phyloP scores from a whole-genome alignment of 2,888 invertebrate genomes.

The Troides helena region DNA sequence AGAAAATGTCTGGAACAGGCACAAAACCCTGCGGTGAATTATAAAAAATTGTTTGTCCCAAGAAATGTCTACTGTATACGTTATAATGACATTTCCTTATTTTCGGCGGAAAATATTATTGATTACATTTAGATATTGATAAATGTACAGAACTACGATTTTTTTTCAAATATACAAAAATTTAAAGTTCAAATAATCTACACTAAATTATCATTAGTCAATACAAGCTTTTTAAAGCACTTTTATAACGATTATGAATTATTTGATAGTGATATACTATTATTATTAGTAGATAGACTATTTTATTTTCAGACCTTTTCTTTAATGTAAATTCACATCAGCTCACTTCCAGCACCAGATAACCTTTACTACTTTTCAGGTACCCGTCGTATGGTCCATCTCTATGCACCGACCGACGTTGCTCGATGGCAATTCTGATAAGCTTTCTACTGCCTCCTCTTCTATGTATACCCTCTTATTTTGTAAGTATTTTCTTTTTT shows the following conservation, averaged over 20 bases:
- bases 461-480: constrained; percentile 91
- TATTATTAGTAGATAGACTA: too few relatives aligned
- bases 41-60: background rate
- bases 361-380: constrained; percentile 27
- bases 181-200: background rate
- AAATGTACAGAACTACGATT: background rate
- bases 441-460: constrained; percentile 89
- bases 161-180: background rate
- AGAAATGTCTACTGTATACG: background rate
- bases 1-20: constrained; percentile 8
- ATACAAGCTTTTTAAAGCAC: too few relatives aligned
- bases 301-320: too few relatives aligned
- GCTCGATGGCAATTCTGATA: constrained; percentile 86
- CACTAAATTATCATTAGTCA: background rate
- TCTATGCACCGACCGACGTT: constrained; percentile 86
- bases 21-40: constrained; percentile 2
- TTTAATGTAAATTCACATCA: too few relatives aligned
- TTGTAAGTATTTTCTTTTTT: constrained; percentile 68
- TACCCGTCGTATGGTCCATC: constrained; percentile 41
- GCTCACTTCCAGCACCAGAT: background rate
- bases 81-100: background rate
- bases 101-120: background rate
- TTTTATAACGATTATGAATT: too few relatives aligned
- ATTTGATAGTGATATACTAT: too few relatives aligned
- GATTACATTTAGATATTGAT: background rate